Evolutionary conservation across 2,797 vertebrate genomes (phyloP).

Genomic region (Galaxias olidus): DNA sequence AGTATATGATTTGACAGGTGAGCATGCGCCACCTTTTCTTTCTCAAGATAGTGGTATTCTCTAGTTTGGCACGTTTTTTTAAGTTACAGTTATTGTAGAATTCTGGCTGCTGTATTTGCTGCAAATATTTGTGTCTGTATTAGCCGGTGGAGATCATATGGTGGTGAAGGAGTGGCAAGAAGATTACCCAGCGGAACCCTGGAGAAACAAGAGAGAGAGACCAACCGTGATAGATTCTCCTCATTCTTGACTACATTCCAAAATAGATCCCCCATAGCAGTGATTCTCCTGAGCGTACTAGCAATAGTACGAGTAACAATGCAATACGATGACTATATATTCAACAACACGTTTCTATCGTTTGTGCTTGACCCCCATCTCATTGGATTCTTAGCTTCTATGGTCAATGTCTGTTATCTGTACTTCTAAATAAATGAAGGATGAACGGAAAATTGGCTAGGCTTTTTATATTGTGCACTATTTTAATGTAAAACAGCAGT

Average conservation of each 20-base stretch:
- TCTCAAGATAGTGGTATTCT: too few species aligned
- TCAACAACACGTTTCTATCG: slow-evolving; percentile 1
- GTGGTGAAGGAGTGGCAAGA: slow-evolving; percentile 26
- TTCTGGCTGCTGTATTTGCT: background rate
- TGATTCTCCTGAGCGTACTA: slow-evolving; percentile 20
- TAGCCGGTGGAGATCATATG: slow-evolving; percentile 19
- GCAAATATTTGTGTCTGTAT: background rate
- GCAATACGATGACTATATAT: too few species aligned
- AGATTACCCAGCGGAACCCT: slow-evolving; percentile 9
- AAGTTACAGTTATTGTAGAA: background rate
- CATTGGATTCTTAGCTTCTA: slow-evolving; percentile 8
- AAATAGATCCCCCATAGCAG: slow-evolving; percentile 33
- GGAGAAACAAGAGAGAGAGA: slow-evolving; percentile 17
- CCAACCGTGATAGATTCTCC: slow-evolving; percentile 27
- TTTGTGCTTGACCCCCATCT: background rate
- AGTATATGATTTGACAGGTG: slow-evolving; percentile 1
- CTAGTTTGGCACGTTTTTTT: background rate
- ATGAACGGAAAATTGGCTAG: slow-evolving; percentile 11
- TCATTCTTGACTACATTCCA: slow-evolving; percentile 12
- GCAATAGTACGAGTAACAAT: background rate
- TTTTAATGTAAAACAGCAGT: too few species aligned
- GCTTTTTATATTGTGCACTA: slow-evolving; percentile 7
- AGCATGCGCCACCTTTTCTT: background rate
- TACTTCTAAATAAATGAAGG: too few species aligned
- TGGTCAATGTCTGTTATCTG: background rate